Base-by-base conservation (phyloP, 2,113 vertebrate genomes). In the Numenius arquata region DNA sequence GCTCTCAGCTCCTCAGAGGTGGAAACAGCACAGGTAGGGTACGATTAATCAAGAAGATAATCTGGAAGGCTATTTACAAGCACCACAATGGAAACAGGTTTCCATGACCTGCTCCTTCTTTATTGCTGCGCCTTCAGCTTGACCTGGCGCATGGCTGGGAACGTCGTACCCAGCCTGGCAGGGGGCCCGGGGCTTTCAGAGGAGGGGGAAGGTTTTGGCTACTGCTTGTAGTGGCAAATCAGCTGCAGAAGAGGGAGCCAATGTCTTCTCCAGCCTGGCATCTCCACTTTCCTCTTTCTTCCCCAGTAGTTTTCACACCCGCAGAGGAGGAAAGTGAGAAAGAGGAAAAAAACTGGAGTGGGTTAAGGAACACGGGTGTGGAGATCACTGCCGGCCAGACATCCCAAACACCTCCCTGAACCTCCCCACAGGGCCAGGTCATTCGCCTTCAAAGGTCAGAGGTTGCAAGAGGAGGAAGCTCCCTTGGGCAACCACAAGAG, bases 161-260 rank as follows among this genome's bases (percentile, higher is more conserved):
- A 48, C 56, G 6, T 50, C 5, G 4, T 23, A 25, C 68, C 40
- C 52, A 55, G 22, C 8, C 63, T 90, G 76, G 76, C 65, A 81
- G 36, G 20, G n/a, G 56, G 52, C 56, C 56, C 19, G 3, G 58
- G 59, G 8, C 8, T 72, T 26, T 41, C 2, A 3, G 73, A 55
- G 48, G 19, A 86, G 59, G 55, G n/a, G 61, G 40, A 65, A 62
- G 16, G 7, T 41, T 78, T 82, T 61, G 77, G 47, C 83, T 75
- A 4, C 34, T 41, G 70, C 88, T 65, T 97, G 96, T 79, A 96
- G 92, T 95, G 89, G 83, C 96, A 89, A 92, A 96, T 56, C 55
- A 48, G 73, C 66, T 92, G 92, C 96, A 95, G 95, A 87, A 97
- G 95, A 55, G 88, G 96, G 96, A 97, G 92, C 92, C 94, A 89